A percentile compares a stretch with the other conserved stretches of the same genome.
Evolutionary conservation across 2,113 vertebrate genomes (phyloP).

Genomic region (Archocentrus centrarchus): DNA sequence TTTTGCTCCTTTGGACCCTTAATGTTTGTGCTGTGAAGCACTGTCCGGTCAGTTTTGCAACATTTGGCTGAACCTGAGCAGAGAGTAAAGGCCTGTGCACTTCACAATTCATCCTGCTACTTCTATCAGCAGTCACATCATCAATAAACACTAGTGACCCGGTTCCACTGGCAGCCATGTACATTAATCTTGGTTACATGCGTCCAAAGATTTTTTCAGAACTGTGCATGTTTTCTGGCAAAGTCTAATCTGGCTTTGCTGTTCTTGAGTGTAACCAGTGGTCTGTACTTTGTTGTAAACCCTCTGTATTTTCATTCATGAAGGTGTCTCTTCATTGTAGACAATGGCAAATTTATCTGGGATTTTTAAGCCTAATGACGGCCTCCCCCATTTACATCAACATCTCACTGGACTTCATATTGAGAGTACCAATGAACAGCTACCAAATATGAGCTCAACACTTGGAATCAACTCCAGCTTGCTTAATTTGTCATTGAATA

Average conservation of each 20-base stretch:
- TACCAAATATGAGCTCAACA: no score
- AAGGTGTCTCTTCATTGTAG: not conserved
- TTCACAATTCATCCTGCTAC: not conserved
- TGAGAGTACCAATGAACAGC: not conserved
- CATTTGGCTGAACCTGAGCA: not conserved
- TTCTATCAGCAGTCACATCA: slow-evolving; percentile 8
- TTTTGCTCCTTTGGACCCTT: not conserved
- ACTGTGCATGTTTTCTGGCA: not conserved
- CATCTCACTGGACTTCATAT: not conserved
- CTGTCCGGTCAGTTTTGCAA: not conserved
- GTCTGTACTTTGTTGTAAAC: not conserved
- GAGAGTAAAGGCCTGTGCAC: not conserved
- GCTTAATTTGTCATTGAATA: not conserved
- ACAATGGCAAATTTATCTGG: not conserved
- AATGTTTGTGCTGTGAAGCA: not conserved
- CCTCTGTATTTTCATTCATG: not conserved
- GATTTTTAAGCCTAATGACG: not conserved
- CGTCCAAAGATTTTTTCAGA: not conserved
- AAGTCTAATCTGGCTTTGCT: not conserved
- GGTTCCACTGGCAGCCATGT: not conserved
- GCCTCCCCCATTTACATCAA: not conserved
- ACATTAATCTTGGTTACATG: not conserved
- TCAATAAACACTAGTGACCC: slow-evolving; percentile 5
- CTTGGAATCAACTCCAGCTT: not conserved
- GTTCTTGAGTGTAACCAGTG: slow-evolving; percentile 5